phyloP scores from a whole-genome alignment of 2,888 invertebrate genomes.

The Tachina lurida region DNA sequence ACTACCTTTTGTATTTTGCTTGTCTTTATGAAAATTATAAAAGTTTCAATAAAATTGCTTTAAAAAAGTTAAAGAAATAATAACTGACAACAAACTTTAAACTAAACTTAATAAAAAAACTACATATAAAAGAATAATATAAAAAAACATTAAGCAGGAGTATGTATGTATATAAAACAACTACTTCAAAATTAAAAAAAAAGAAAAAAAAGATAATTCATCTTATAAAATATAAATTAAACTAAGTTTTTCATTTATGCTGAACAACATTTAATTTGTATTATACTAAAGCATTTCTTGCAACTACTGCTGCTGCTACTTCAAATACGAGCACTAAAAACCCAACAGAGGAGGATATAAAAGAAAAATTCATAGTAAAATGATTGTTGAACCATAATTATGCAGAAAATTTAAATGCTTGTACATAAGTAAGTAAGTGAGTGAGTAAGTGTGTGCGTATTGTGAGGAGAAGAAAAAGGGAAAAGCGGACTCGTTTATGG shows the following conservation, averaged over 20 bases:
- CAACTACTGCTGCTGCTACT: background rate
- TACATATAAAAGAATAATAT: background rate
- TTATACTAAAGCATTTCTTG: slow-evolving; percentile 19
- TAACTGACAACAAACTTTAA: slow-evolving; percentile 24
- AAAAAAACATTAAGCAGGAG: background rate
- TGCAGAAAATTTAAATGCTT: slow-evolving; percentile 18
- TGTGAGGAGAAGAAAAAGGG: background rate
- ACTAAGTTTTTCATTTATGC: slow-evolving; percentile 12
- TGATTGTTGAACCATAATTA: slow-evolving; percentile 38
- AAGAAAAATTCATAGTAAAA: slow-evolving; percentile 17
- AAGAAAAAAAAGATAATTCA: slow-evolving; percentile 45
- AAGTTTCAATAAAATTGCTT: slow-evolving; percentile 50
- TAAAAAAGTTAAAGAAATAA: slow-evolving; percentile 37
- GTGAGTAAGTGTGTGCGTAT: too few species aligned
- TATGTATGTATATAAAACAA: slow-evolving; percentile 12
- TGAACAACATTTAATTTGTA: slow-evolving; percentile 57
- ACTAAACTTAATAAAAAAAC: slow-evolving; percentile 29
- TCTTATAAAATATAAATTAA: slow-evolving; percentile 57
- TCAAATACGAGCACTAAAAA: background rate
- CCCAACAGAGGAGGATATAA: background rate
- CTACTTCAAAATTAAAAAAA: slow-evolving; percentile 10
- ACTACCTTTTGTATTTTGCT: background rate
- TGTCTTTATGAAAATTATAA: slow-evolving; percentile 43
- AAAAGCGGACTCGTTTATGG: background rate
- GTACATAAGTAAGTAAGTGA: background rate